Evolutionary conservation across 2,888 invertebrate genomes (phyloP), one percentile per base, ranked within the genome.

Genomic region (Sturmia bella): DNA sequence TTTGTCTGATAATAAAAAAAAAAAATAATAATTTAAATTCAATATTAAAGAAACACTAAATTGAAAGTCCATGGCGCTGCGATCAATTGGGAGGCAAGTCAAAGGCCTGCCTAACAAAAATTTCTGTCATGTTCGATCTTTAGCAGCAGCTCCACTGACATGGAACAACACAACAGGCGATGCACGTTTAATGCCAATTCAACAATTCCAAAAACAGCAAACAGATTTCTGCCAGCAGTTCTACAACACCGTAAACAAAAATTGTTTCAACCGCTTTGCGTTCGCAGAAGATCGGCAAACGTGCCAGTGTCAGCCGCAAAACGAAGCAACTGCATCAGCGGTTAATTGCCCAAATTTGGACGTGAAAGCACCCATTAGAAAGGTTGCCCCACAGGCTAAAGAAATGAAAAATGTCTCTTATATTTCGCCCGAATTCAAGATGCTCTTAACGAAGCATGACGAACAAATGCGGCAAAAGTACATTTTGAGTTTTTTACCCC

Each of bases 361-460:
- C 12, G 27, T 69, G 15, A 69, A 57, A 17, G 12, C 50, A 6
- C 56, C 68, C 27, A 69, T 80, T 32, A 69, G 74, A 43, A n/a
- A 68, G 6, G 54, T 70, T 13, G 19, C 70, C 7, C 37, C 54
- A 3, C 17, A n/a, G 1, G 15, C n/a, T 9, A 27, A 61, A 24
- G 21, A 43, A 6, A 43, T 37, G n/a, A 17, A 41, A 17, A 19
- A 15, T 1, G 2, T 21, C 3, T 19, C 17, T 9, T 75, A 75
- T 59, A 88, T 89, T 7, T 89, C 89, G 1, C 87, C 87, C 0
- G 88, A 89, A 52, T 89, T 89, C 50, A 84, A 84, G 3, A 19
- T 80, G 5, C 75, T 89, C 21, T 84, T 89, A 13, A 81, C 85
- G 48, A 63, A 76, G 56, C 85, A 88, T 75, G 88, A 89, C 72